Evolutionary conservation across 2,888 invertebrate species (phyloP).

Genomic region (Parthenolecanium corni): DNA sequence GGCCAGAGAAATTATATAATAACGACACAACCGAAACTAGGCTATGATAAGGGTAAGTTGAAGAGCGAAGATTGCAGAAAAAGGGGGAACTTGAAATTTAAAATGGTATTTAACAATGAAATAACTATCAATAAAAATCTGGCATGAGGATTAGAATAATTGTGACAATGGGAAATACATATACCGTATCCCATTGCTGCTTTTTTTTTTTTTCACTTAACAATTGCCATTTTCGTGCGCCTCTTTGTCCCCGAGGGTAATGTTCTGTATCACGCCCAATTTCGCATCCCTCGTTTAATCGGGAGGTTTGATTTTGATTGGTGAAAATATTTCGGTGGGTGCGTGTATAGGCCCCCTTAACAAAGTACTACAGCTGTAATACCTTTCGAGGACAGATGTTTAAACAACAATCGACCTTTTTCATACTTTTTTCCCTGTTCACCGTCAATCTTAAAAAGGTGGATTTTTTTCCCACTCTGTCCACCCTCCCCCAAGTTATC

Average conservation of each 20-base stretch:
- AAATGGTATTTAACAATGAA: conserved; percentile 29
- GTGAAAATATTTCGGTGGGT: background rate
- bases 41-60: background rate
- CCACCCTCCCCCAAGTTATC: background rate
- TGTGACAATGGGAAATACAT: conserved; percentile 18
- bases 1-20: no score
- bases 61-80: background rate
- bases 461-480: background rate
- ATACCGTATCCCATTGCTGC: conserved; percentile 1
- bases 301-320: conserved; percentile 23
- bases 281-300: conserved; percentile 25
- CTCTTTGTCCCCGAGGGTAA: conserved; percentile 1
- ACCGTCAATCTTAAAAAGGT: background rate
- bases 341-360: background rate
- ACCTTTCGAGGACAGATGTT: conserved; percentile 28
- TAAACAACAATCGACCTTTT: conserved; percentile 13
- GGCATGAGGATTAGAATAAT: conserved; percentile 25
- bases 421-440: conserved; percentile 1
- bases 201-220: conserved; percentile 3
- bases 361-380: conserved; percentile 27
- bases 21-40: no score
- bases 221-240: background rate
- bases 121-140: conserved; percentile 28
- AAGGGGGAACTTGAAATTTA: conserved; percentile 10
- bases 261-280: conserved; percentile 25